These are phyloP conservation scores for Heterohyrax brucei DNA, from an alignment of 2,797 vertebrate genomes.

Conservation along the genomic window DNA sequence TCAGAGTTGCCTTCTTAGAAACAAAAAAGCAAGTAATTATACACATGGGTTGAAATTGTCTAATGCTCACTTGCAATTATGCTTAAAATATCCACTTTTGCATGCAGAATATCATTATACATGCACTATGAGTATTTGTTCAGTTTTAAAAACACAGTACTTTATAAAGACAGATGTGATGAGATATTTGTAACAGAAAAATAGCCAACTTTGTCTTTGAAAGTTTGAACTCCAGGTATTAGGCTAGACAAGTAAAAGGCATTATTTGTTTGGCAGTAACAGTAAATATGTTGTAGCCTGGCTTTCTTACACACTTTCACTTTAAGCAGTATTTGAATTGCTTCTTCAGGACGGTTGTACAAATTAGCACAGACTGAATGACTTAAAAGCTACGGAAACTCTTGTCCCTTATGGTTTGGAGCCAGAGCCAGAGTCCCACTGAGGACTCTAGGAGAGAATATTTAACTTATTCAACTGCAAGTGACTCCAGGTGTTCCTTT, in stretches of 20 bases:
- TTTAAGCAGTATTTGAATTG: background rate
- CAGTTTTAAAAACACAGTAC: background rate
- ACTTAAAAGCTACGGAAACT: background rate
- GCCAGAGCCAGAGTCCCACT: no score
- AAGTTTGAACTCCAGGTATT: conserved; percentile 27
- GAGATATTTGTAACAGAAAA: conserved; percentile 12
- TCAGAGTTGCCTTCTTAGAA: conserved; percentile 27
- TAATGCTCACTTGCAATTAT: background rate
- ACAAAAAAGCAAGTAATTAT: background rate
- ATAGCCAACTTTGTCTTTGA: background rate
- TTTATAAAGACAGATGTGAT: background rate
- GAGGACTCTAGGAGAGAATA: background rate
- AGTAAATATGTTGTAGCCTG: background rate
- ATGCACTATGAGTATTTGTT: background rate
- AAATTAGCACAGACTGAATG: background rate
- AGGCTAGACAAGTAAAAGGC: background rate
- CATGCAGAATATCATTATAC: background rate
- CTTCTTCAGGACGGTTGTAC: background rate
- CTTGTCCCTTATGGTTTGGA: background rate
- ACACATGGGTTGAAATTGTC: conserved; percentile 36
- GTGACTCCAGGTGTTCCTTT: accelerated
- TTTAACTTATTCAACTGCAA: background rate
- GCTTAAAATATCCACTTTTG: conserved; percentile 39
- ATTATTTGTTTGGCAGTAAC: background rate
- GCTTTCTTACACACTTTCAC: background rate